Conservation (phyloP, 2,888 invertebrate species). For the Unio delphinus region DNA sequence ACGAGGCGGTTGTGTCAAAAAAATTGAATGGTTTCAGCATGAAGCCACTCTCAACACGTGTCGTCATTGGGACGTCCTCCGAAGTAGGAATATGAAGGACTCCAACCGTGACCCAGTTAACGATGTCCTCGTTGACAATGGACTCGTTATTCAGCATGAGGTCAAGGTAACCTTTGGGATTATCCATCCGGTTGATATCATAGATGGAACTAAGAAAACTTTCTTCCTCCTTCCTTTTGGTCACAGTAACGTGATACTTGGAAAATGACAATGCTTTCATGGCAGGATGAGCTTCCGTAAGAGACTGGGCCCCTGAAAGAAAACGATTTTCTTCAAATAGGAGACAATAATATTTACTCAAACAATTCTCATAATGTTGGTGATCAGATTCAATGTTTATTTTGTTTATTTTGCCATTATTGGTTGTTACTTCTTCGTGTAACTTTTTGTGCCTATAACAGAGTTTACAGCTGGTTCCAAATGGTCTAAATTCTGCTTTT, state of each 20-base stretch:
- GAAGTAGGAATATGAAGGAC: slow-evolving; percentile 50
- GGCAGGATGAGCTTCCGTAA: slow-evolving; percentile 6
- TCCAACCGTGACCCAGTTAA: slow-evolving; percentile 47
- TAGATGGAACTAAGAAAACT: slow-evolving; percentile 19
- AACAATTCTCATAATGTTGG: no score
- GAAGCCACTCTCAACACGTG: slow-evolving; percentile 41
- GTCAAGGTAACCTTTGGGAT: slow-evolving; percentile 31
- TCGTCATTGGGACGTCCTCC: slow-evolving; percentile 54
- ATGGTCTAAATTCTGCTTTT: no score
- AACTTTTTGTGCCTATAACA: no score
- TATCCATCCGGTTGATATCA: slow-evolving; percentile 30
- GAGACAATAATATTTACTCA: no score
- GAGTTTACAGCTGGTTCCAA: no score
- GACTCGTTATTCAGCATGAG: slow-evolving; percentile 34
- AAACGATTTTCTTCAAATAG: no score
- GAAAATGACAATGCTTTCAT: slow-evolving; percentile 15
- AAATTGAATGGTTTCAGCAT: slow-evolving; percentile 47
- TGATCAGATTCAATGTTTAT: no score
- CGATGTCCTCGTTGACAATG: slow-evolving; percentile 44
- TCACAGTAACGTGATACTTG: slow-evolving; percentile 16
- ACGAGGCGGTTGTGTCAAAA: slow-evolving; percentile 44
- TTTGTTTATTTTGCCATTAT: no score
- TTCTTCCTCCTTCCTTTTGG: slow-evolving; percentile 15
- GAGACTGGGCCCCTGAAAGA: neutral
- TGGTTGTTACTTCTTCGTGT: no score